Evolutionary conservation across 2,113 vertebrate genomes (phyloP).

Genomic region (Ctenomys sociabilis): DNA sequence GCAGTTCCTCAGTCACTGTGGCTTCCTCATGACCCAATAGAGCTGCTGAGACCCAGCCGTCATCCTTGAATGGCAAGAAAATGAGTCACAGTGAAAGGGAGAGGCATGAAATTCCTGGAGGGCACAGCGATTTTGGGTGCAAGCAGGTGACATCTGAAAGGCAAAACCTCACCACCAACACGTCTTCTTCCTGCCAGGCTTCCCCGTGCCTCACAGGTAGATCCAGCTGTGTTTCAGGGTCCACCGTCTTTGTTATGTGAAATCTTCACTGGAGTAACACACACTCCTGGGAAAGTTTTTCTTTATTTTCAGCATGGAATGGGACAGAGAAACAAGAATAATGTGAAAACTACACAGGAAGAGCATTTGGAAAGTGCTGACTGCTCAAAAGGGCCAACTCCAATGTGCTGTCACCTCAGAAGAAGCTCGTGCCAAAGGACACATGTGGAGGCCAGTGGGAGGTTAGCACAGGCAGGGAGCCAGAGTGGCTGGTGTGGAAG

Average conservation of each 20-base stretch:
- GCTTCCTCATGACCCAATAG: not conserved
- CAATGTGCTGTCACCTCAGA: not conserved
- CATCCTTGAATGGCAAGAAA: not conserved
- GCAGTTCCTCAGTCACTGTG: not conserved
- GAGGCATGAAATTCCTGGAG: not conserved
- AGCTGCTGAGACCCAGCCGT: not conserved
- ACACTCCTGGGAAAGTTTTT: rapidly evolving
- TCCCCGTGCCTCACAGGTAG: not conserved
- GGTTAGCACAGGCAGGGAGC: not conserved
- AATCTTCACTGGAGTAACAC: not conserved
- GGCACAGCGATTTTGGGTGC: not conserved
- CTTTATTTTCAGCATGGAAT: not conserved
- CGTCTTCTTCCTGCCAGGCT: not conserved
- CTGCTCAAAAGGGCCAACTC: no score
- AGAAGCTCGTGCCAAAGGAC: rapidly evolving
- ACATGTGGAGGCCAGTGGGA: rapidly evolving
- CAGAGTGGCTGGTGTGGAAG: rapidly evolving
- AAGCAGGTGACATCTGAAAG: rapidly evolving
- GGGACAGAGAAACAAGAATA: not conserved
- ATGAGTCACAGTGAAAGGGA: not conserved
- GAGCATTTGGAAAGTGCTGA: not conserved
- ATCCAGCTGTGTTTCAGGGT: not conserved
- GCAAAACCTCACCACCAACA: rapidly evolving
- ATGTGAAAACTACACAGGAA: not conserved
- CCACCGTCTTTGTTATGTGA: not conserved